Evolutionary conservation across 1,140 invertebrate genomes (phyloP), one percentile per base, ranked within the genome.

Genomic region (Ladona fulva): DNA sequence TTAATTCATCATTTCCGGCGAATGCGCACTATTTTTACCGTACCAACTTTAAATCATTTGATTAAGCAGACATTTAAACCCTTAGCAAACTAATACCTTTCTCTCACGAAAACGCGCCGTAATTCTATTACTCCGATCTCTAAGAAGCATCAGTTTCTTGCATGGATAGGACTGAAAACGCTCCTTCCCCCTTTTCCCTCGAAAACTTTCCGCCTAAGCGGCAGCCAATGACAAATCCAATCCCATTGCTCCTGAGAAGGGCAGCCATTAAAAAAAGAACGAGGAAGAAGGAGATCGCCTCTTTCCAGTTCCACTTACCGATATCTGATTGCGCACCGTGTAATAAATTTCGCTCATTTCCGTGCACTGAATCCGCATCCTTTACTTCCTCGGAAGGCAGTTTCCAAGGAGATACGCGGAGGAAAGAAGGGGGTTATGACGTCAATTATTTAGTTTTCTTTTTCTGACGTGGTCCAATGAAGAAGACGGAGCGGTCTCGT

Each of bases 271-370:
- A 66, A 66, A 66, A 66, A 66, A 11, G 19, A 52, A 52, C 10
- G 44, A 52, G 10, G 44, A 52, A 10, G 44, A 52, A n/a, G n/a
- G n/a, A 19, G 44, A 11, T 52, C 19, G 52, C n/a, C 52, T 66
- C 16, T 22, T 66, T 22, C 52, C 52, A 11, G 19, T 19, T 52
- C 44, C 44, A 52, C 44, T 19, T 52, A 22, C 52, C 52, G 52
- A 66, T 66, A 66, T 66, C 52, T 66, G 52, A 66, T 66, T 66
- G 52, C 52, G n/a, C 52, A 66, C 52, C 52, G n/a, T 66, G n/a
- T 66, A 66, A 66, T 66, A 66, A 66, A 66, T 66, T 66, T 66
- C 3, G 52, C n/a, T 66, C 52, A 66, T 66, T 66, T 66, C 52
- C 52, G 52, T 66, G 52, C 52, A 19, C 52, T 66, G 52, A 19